Conservation (phyloP, 2,888 invertebrate genomes). For the Podabrus alpinus region DNA sequence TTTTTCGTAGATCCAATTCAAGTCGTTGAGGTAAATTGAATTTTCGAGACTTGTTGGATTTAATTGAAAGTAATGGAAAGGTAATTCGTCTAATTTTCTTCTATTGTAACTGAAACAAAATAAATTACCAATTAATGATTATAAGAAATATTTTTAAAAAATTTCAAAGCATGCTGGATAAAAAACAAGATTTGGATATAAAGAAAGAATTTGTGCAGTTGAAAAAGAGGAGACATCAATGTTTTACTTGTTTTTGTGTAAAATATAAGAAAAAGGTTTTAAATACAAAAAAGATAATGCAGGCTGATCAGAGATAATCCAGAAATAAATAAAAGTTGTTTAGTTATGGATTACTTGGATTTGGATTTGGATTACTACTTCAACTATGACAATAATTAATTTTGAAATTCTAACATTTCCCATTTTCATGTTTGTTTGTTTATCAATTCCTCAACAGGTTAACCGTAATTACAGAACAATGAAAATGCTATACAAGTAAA, state of each 20-base stretch:
- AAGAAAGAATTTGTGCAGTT: background rate
- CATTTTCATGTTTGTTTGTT: background rate
- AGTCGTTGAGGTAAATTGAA: constrained; percentile 72
- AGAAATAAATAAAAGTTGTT: background rate
- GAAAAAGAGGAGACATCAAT: background rate
- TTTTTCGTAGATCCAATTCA: constrained; percentile 80
- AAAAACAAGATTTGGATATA: background rate
- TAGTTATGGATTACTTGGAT: background rate
- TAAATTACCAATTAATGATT: constrained; percentile 14
- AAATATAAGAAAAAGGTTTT: background rate
- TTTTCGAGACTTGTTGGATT: constrained; percentile 64
- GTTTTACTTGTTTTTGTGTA: background rate
- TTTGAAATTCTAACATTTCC: background rate
- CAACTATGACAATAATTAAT: background rate
- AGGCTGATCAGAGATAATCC: background rate
- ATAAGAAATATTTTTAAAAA: background rate
- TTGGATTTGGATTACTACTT: background rate
- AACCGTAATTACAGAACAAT: background rate
- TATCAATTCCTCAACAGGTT: background rate
- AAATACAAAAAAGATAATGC: background rate
- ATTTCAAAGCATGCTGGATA: background rate
- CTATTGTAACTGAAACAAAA: constrained; percentile 69
- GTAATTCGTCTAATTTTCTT: constrained; percentile 80
- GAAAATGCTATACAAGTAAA: background rate
- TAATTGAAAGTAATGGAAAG: constrained; percentile 74